Evolutionary conservation across 2,888 invertebrate species (phyloP).

Genomic region (Heliconius ismenius): DNA sequence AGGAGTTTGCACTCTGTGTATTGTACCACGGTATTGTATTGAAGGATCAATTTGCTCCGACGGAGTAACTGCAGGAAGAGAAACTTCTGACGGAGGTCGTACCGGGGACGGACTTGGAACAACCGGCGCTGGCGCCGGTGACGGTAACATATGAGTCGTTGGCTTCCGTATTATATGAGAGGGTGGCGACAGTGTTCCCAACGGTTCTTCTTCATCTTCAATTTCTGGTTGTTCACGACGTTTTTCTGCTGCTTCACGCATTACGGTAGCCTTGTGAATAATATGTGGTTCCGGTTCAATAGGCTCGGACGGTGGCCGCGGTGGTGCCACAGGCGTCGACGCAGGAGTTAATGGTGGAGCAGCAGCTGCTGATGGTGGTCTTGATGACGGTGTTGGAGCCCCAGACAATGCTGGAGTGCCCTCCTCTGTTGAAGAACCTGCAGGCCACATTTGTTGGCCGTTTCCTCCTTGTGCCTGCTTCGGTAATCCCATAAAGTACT

Average conservation of each 20-base stretch:
- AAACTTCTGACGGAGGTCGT: conserved; percentile 60
- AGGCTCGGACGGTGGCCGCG: conserved; percentile 76
- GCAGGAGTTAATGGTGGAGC: conserved; percentile 63
- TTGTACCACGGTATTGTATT: conserved; percentile 58
- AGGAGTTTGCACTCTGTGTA: conserved; percentile 67
- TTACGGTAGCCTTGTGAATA: conserved; percentile 79
- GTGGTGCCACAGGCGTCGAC: conserved; percentile 66
- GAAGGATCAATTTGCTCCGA: conserved; percentile 61
- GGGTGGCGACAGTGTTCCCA: conserved; percentile 72
- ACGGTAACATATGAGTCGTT: conserved; percentile 61
- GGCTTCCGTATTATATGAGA: conserved; percentile 78
- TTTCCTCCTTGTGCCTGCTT: conserved; percentile 74
- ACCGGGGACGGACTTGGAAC: conserved; percentile 54
- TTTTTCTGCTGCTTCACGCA: conserved; percentile 78
- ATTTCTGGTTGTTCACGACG: conserved; percentile 72
- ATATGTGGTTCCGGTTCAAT: conserved; percentile 80
- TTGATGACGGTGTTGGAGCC: conserved; percentile 71
- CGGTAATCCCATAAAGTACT: conserved; percentile 91
- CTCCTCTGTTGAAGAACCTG: conserved; percentile 65
- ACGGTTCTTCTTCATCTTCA: conserved; percentile 72
- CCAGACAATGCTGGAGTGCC: conserved; percentile 73
- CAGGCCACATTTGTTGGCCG: conserved; percentile 68
- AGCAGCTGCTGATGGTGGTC: conserved; percentile 78
- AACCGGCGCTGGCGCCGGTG: conserved; percentile 70
- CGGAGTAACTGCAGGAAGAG: conserved; percentile 53